Conservation (phyloP, 2,113 vertebrate species). For the Todiramphus chloris region DNA sequence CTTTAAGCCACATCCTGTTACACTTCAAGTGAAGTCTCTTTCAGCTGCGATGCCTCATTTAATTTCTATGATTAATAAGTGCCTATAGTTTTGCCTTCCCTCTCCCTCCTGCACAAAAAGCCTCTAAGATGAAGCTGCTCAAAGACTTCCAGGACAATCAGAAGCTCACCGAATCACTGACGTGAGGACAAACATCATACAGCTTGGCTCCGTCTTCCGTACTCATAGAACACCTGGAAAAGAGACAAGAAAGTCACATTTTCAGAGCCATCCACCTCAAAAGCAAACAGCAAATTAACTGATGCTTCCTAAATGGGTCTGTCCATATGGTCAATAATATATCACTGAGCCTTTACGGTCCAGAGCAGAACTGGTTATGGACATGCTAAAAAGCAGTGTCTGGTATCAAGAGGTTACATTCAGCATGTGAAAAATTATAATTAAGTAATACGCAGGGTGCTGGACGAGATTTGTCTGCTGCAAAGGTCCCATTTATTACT, state of each 20-base stretch:
- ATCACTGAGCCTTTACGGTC: background rate
- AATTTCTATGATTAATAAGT: background rate
- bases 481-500: background rate
- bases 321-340: background rate
- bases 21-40: background rate
- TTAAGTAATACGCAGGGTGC: background rate
- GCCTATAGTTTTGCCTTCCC: background rate
- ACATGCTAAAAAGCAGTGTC: background rate
- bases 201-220: constrained; percentile 97
- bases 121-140: background rate
- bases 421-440: background rate
- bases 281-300: background rate
- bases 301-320: background rate
- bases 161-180: constrained; percentile 91
- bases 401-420: background rate
- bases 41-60: background rate
- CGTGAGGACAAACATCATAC: constrained; percentile 95
- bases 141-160: background rate
- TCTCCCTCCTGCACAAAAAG: background rate
- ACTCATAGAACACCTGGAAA: constrained; percentile 94
- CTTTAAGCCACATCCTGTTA: background rate
- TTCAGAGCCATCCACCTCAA: background rate
- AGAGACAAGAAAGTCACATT: background rate
- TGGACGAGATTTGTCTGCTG: background rate
- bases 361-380: background rate